Base-by-base conservation (phyloP, 2,113 vertebrate genomes). In the Neopipo cinnamomea region DNA sequence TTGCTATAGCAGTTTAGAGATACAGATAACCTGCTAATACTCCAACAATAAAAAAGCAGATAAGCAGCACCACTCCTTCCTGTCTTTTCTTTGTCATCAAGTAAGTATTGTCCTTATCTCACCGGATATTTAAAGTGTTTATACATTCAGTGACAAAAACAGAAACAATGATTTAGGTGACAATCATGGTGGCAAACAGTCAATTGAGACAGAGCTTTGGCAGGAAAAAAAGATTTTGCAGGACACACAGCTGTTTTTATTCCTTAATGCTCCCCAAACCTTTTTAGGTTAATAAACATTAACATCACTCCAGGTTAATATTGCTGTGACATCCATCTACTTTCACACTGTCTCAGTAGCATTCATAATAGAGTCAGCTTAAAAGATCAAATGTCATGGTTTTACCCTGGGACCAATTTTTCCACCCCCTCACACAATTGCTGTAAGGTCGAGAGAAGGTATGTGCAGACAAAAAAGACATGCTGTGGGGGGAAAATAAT, bases 11-110 rank as follows among this genome's bases (percentile, higher is more conserved):
- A n/a, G 3, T 25, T 96, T 92, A 86, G 88, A 94, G 78, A 53
- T 94, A 68, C 78, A 63, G 96, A 94, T 96, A 96, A 92, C 88
- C 90, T 82, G 55, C 66, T 95, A 94, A 95, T 92, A 85, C 78
- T 94, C 85, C 68, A 81, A 62, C 56, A 86, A 63, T 78, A 95
- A 87, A 94, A 96, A 86, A 88, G 27, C 83, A 88, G 94, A 93
- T 85, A 95, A 96, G 80, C 82, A 87, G 53, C 35, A 65, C 42
- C 68, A 87, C 70, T n/a, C 39, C 62, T 63, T 95, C 56, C 75
- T 59, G 72, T 68, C 68, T 94, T 96, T 72, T 78, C 85, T 94
- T 92, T 93, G 58, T 85, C 88, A 68, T 61, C 95, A 79, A 13
- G 2, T 88, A 96, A 93, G 79, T 82, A 91, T 27, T 62, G 28